These are phyloP conservation scores for Bicyclus anynana DNA, from an alignment of 1,140 invertebrate genomes.

Conservation along the genomic window DNA sequence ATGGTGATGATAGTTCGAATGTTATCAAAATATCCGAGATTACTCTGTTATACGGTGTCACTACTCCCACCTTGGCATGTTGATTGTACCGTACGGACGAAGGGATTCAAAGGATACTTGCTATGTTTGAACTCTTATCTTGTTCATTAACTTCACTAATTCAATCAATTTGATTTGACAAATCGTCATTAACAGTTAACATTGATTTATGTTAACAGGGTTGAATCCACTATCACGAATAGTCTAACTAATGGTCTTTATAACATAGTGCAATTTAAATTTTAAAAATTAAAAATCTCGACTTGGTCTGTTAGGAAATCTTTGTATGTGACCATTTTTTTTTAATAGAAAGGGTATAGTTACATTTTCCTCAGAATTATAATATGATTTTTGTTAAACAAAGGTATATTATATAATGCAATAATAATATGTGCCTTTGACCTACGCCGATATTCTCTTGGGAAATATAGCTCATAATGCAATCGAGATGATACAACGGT, in stretches of 20 bases:
- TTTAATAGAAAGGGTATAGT: too few species aligned
- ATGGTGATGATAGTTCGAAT: too few species aligned
- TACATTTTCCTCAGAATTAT: too few species aligned
- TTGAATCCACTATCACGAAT: too few species aligned
- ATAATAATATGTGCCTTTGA: background rate
- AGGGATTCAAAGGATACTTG: background rate
- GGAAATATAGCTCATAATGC: conserved; percentile 1
- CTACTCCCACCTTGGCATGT: background rate
- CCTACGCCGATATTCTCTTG: background rate
- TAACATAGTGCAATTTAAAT: too few species aligned
- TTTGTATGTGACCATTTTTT: too few species aligned
- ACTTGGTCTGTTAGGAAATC: too few species aligned
- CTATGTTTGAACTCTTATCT: background rate
- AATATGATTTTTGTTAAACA: too few species aligned
- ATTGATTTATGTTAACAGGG: too few species aligned
- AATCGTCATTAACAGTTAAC: background rate
- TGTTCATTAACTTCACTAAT: background rate
- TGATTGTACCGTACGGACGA: background rate
- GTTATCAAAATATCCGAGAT: background rate
- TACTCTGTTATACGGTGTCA: background rate
- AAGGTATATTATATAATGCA: too few species aligned
- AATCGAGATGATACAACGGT: background rate
- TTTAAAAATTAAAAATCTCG: too few species aligned
- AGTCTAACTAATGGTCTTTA: too few species aligned
- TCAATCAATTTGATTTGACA: background rate